Evolutionary conservation across 2,888 invertebrate species (phyloP).

Genomic region (Baronia brevicornis): DNA sequence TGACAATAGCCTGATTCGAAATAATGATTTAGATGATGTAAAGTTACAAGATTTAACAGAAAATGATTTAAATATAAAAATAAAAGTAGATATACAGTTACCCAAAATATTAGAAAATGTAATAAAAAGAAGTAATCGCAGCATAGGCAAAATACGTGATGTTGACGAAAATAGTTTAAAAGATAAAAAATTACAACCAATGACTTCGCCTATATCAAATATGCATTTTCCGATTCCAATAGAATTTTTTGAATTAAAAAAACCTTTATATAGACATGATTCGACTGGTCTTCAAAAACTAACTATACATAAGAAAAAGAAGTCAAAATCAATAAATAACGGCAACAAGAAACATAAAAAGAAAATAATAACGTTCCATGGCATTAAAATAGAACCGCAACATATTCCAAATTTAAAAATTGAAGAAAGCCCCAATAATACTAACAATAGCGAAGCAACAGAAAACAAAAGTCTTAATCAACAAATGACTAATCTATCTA

Average conservation of each 20-base stretch:
- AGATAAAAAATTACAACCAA: slow-evolving; percentile 31
- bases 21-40: slow-evolving; percentile 15
- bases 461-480: slow-evolving; percentile 9
- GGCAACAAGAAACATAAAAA: slow-evolving; percentile 50
- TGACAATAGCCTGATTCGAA: slow-evolving; percentile 4
- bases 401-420: slow-evolving; percentile 28
- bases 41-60: slow-evolving; percentile 25
- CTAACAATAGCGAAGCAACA: slow-evolving; percentile 20
- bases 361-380: slow-evolving; percentile 48
- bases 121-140: slow-evolving; percentile 28
- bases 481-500: slow-evolving; percentile 17
- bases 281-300: slow-evolving; percentile 42
- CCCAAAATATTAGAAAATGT: slow-evolving; percentile 39
- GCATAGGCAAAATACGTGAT: slow-evolving; percentile 23
- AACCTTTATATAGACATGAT: slow-evolving; percentile 30
- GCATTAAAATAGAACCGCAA: slow-evolving; percentile 40
- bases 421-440: slow-evolving; percentile 24
- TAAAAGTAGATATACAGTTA: slow-evolving; percentile 57
- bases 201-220: slow-evolving; percentile 44
- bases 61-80: slow-evolving; percentile 45
- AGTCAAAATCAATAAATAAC: slow-evolving; percentile 35
- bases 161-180: slow-evolving; percentile 32
- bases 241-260: slow-evolving; percentile 41
- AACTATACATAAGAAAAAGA: slow-evolving; percentile 60
- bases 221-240: slow-evolving; percentile 48